phyloP scores from a whole-genome alignment of 2,797 vertebrate genomes.

The Poeciliopsis presidionis region DNA sequence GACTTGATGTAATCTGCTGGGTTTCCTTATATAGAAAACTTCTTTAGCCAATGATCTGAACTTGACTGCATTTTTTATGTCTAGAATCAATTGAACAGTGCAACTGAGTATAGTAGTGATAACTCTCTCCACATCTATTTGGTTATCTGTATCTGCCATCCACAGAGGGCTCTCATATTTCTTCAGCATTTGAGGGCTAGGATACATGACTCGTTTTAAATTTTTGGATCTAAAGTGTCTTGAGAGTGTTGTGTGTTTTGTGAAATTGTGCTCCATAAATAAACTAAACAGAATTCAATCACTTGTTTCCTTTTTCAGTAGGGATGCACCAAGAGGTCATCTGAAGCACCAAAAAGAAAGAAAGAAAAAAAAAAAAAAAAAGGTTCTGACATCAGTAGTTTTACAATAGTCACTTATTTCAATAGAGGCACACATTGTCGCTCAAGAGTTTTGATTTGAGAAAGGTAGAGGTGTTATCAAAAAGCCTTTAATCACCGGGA shows the following conservation, averaged over 20 bases:
- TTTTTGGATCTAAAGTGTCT: too few species aligned
- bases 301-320: too few species aligned
- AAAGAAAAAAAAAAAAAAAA: too few species aligned
- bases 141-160: slow-evolving; percentile 88
- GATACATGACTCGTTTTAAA: slow-evolving; percentile 71
- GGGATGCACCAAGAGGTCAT: too few species aligned
- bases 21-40: too few species aligned
- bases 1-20: too few species aligned
- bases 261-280: too few species aligned
- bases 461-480: background rate
- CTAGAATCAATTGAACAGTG: slow-evolving; percentile 40
- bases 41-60: background rate
- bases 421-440: background rate
- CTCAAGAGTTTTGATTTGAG: background rate
- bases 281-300: too few species aligned
- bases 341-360: too few species aligned
- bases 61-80: too few species aligned
- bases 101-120: slow-evolving; percentile 88
- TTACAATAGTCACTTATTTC: background rate
- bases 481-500: background rate
- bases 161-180: slow-evolving; percentile 90
- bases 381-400: too few species aligned
- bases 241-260: too few species aligned
- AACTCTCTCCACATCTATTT: slow-evolving; percentile 86
- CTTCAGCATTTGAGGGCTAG: slow-evolving; percentile 91